These are phyloP conservation scores for Stegastes partitus DNA, from an alignment of 2,113 vertebrate genomes.

Conservation along the genomic window DNA sequence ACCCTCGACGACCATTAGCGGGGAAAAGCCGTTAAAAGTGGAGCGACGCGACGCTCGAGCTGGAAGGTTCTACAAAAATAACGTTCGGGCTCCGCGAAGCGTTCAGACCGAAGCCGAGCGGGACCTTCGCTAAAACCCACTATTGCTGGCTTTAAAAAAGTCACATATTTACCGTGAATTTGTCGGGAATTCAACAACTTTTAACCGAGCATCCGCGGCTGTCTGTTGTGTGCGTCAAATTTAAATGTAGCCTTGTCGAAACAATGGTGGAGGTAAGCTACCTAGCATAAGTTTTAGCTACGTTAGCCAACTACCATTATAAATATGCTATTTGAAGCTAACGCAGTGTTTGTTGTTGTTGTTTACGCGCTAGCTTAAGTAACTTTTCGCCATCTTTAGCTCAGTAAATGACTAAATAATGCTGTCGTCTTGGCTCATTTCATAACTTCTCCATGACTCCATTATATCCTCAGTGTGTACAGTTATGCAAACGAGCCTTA, in stretches of 20 bases:
- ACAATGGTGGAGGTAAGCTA: background rate
- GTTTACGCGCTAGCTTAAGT: no score
- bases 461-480: no score
- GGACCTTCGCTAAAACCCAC: no score
- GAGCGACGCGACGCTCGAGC: constrained; percentile 3
- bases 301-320: no score
- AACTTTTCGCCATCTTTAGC: no score
- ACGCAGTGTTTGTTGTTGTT: no score
- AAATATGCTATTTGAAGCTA: no score
- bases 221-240: background rate
- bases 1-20: background rate
- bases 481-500: no score
- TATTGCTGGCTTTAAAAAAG: background rate
- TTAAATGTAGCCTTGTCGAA: background rate
- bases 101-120: background rate
- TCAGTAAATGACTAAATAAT: background rate
- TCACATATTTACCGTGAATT: background rate
- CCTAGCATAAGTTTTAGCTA: background rate
- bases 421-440: background rate
- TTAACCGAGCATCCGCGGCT: background rate
- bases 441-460: no score
- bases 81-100: background rate
- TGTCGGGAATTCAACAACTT: background rate
- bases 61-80: constrained; percentile 11
- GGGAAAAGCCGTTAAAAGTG: constrained; percentile 5